phyloP scores from a whole-genome alignment of 2,797 vertebrate species.

The Premnoplex brunnescens region DNA sequence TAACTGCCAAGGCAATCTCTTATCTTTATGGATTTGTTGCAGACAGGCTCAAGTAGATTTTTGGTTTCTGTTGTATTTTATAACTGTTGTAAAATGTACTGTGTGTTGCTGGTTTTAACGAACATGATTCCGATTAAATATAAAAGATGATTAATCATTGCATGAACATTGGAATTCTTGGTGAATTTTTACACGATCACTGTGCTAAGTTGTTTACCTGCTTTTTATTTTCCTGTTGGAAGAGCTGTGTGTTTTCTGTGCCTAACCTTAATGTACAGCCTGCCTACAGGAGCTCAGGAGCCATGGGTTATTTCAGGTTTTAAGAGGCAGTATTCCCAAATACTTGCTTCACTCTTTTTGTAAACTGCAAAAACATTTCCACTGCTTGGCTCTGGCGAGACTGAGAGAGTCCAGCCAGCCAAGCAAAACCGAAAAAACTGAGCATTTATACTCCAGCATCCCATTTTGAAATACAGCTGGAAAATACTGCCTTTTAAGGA shows the following conservation, averaged over 20 bases:
- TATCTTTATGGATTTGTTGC: constrained; percentile 39
- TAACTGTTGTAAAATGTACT: constrained; percentile 3
- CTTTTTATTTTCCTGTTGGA: constrained; percentile 34
- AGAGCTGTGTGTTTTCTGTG: neutral
- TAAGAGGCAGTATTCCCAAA: constrained; percentile 28
- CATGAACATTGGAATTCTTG: neutral
- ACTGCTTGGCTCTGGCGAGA: neutral
- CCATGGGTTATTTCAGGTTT: neutral
- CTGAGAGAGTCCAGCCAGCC: neutral
- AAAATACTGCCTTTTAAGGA: neutral
- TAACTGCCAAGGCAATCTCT: neutral
- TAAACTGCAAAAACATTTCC: constrained; percentile 31
- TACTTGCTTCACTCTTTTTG: neutral
- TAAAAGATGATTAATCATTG: constrained; percentile 20
- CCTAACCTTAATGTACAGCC: neutral
- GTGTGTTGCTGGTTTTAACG: neutral
- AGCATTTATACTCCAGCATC: neutral
- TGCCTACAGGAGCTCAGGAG: neutral
- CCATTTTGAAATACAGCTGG: neutral
- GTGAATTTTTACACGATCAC: neutral
- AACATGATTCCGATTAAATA: neutral
- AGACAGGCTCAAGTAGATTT: neutral
- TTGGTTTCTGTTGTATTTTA: constrained; percentile 41
- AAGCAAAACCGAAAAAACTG: neutral
- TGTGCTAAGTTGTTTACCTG: constrained; percentile 19